Evolutionary conservation across 1,140 invertebrate species (phyloP).

Genomic region (Philotrypesis tridentata): DNA sequence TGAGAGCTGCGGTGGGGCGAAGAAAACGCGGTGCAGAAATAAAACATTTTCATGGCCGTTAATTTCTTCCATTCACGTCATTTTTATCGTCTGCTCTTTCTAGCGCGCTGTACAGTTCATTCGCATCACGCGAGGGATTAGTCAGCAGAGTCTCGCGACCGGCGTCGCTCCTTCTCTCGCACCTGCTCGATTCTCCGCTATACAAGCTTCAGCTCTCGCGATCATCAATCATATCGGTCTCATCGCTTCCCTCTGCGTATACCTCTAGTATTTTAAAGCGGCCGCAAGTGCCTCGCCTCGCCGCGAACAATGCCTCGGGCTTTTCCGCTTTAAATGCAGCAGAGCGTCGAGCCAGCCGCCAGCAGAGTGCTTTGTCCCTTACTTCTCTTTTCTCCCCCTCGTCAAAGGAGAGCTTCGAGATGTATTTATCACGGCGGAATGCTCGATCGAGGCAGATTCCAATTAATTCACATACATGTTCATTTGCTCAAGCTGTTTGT

Average conservation of each 20-base stretch:
- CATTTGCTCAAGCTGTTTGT: too few relatives aligned
- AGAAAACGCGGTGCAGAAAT: neutral
- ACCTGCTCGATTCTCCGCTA: conserved; percentile 40
- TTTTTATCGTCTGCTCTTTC: neutral
- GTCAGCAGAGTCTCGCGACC: neutral
- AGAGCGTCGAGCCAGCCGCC: neutral
- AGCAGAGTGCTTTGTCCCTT: neutral
- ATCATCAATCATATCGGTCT: conserved; percentile 51
- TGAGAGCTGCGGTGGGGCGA: too few relatives aligned
- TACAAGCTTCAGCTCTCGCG: too few relatives aligned
- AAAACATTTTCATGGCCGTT: conserved; percentile 3
- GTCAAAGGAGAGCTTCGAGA: neutral
- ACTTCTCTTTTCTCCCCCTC: neutral
- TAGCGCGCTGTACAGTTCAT: neutral
- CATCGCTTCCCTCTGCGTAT: conserved; percentile 13
- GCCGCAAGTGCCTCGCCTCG: neutral
- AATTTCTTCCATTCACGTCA: conserved; percentile 3
- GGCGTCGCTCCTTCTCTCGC: neutral
- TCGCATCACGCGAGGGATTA: conserved; percentile 38
- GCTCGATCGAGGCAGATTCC: neutral
- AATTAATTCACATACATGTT: too few relatives aligned
- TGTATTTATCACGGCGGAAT: conserved; percentile 7
- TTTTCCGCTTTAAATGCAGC: conserved; percentile 2
- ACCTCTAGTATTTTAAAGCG: conserved; percentile 17
- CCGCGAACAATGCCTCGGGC: neutral